Evolutionary conservation across 1,140 invertebrate genomes (phyloP), one percentile per base, ranked within the genome.

Genomic region (Lycorma delicatula): DNA sequence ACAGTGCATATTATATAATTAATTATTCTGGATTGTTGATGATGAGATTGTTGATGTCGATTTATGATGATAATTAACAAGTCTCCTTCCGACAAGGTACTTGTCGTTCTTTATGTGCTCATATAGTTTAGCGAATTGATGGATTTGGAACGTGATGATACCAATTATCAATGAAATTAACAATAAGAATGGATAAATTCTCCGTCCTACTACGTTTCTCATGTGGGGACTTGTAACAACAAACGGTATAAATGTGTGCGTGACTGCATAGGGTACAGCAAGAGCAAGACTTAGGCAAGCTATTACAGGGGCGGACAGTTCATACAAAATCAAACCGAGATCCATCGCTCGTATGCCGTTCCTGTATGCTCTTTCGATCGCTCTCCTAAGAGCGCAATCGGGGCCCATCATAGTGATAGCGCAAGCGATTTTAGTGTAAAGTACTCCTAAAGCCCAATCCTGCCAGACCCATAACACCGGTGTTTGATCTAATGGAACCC

Each of bases 21-120:
- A n/a, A n/a, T n/a, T n/a, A n/a, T n/a, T n/a, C n/a, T n/a, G n/a
- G n/a, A n/a, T n/a, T n/a, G n/a, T n/a, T n/a, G n/a, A n/a, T n/a
- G n/a, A n/a, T n/a, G n/a, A n/a, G n/a, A n/a, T 41, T 3, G 36
- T 16, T 13, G 36, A 41, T 3, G 57, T 27, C 16, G 58, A 51
- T 58, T 58, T 60, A 36, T 63, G 59, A 69, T 97, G 91, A 71
- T 97, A 98, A 74, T 98, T 98, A 0, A 98, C 93, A 53, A 98
- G 79, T 54, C 92, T 80, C 67, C 93, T 87, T 0, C 95, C 94
- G 2, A 98, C 93, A 23, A 98, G 79, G 76, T 97, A 98, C 77
- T 98, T 98, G 70, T 99, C 96, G 77, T 99, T 98, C 74, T 97
- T 97, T 68, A 99, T 99, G 73, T 97, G 95, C 70, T 98, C 91